phyloP scores from a whole-genome alignment of 37 sponge, comb jelly and placozoan species.

The Eunapius fragilis region DNA sequence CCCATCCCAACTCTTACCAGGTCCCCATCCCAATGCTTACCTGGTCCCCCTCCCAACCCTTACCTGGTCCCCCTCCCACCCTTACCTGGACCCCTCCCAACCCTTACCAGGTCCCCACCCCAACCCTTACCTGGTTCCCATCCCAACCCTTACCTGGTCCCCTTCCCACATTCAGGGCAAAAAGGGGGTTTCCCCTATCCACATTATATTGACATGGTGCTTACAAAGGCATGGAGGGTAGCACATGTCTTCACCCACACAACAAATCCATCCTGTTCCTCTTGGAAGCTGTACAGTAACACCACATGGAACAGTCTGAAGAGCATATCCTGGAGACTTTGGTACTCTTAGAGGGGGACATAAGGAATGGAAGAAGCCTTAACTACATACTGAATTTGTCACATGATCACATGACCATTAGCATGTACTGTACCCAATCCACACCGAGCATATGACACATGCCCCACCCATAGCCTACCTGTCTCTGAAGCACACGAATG shows the following conservation, averaged over 20 bases:
- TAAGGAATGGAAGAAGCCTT: not conserved
- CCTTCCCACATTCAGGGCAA: too few species aligned
- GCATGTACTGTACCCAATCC: too few species aligned
- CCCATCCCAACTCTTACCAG: too few species aligned
- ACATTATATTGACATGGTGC: not conserved
- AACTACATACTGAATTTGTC: not conserved
- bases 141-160: too few species aligned
- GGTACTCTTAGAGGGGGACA: slow-evolving; percentile 41
- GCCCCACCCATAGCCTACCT: not conserved
- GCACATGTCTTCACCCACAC: slow-evolving; percentile 82
- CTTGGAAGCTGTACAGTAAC: slow-evolving; percentile 59
- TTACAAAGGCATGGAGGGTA: slow-evolving; percentile 67
- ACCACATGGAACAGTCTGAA: slow-evolving; percentile 61
- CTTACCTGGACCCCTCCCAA: too few species aligned
- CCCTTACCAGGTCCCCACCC: too few species aligned
- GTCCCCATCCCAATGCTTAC: too few species aligned
- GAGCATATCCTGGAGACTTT: slow-evolving; percentile 54
- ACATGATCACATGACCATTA: not conserved
- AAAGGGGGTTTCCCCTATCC: too few species aligned
- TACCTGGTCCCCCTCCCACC: too few species aligned
- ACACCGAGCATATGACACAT: not conserved
- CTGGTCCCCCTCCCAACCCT: too few species aligned
- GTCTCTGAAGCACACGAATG: slow-evolving; percentile 19
- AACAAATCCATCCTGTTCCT: slow-evolving; percentile 87
- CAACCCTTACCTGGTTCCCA: too few species aligned